Percentiles rank a stretch among this genome's conserved stretches.
phyloP scores from a whole-genome alignment of 1,140 invertebrate species.

The Temnothorax curvispinosus region DNA sequence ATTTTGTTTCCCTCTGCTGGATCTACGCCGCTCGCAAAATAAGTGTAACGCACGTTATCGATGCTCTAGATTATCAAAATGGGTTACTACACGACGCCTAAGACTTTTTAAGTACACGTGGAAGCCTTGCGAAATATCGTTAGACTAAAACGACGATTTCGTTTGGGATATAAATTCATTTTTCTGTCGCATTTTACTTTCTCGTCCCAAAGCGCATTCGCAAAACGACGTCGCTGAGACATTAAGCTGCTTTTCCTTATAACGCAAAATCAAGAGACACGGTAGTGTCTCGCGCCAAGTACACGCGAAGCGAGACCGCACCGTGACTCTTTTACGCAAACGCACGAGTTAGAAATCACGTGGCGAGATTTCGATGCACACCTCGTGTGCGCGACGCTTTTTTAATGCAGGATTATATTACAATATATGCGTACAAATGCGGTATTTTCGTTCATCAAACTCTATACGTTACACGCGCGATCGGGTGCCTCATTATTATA shows the following conservation, averaged over 20 bases:
- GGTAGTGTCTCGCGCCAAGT: too few relatives aligned
- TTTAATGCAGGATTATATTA: background rate
- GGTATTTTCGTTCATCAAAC: background rate
- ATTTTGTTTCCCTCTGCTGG: background rate
- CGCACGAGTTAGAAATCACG: background rate
- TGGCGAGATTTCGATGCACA: background rate
- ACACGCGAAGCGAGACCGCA: too few relatives aligned
- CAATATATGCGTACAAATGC: background rate
- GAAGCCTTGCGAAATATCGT: background rate
- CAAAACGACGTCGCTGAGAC: too few relatives aligned
- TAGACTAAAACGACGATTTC: conserved; percentile 7
- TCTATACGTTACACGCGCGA: background rate
- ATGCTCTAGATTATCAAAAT: conserved; percentile 5
- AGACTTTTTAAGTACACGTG: conserved; percentile 16
- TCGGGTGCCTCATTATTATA: conserved; percentile 38
- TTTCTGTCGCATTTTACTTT: background rate
- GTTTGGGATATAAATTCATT: background rate
- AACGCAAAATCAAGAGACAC: too few relatives aligned
- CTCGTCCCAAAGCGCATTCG: background rate
- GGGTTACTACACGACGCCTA: background rate
- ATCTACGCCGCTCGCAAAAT: background rate
- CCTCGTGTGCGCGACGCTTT: too few relatives aligned
- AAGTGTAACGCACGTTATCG: conserved; percentile 1
- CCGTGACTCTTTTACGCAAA: too few relatives aligned
- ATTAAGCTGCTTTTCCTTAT: background rate